Evolutionary conservation across 2,797 vertebrate species (phyloP).

Genomic region (Sebastes jordani): DNA sequence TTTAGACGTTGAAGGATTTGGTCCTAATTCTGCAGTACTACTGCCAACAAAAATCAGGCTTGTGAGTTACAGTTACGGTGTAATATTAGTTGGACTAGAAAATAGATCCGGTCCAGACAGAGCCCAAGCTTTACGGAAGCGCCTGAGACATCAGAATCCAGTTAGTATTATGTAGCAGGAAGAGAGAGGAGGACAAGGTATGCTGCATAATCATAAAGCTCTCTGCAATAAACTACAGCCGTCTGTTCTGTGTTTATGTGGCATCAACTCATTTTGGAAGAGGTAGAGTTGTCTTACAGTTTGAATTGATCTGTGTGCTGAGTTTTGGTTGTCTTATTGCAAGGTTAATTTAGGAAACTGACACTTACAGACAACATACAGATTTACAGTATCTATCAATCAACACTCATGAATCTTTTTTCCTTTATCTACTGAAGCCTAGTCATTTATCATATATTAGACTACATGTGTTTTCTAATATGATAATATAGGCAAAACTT

Average conservation of each 20-base stretch:
- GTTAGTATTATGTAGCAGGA: not conserved
- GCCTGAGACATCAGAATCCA: slow-evolving; percentile 3
- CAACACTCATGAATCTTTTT: too few species aligned
- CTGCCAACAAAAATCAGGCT: not conserved
- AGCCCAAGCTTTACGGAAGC: not conserved
- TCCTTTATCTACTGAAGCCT: too few species aligned
- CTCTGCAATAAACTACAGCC: slow-evolving; percentile 8
- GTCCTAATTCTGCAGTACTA: not conserved
- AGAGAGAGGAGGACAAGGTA: slow-evolving; percentile 18
- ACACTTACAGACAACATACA: too few species aligned
- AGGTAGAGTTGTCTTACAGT: not conserved
- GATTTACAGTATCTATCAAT: too few species aligned
- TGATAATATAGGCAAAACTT: too few species aligned
- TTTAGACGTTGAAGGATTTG: not conserved
- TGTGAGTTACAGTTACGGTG: not conserved
- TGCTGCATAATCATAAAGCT: slow-evolving; percentile 51
- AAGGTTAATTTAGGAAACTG: not conserved
- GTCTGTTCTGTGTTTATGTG: not conserved
- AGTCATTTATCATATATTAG: too few species aligned
- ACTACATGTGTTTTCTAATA: too few species aligned
- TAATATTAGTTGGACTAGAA: not conserved
- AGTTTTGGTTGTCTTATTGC: not conserved
- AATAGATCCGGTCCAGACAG: not conserved
- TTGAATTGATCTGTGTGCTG: not conserved
- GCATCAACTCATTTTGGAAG: not conserved